Percentiles rank a stretch among this genome's conserved stretches.
Conservation (phyloP, 1,140 invertebrate species). For the Tribolium castaneum region DNA sequence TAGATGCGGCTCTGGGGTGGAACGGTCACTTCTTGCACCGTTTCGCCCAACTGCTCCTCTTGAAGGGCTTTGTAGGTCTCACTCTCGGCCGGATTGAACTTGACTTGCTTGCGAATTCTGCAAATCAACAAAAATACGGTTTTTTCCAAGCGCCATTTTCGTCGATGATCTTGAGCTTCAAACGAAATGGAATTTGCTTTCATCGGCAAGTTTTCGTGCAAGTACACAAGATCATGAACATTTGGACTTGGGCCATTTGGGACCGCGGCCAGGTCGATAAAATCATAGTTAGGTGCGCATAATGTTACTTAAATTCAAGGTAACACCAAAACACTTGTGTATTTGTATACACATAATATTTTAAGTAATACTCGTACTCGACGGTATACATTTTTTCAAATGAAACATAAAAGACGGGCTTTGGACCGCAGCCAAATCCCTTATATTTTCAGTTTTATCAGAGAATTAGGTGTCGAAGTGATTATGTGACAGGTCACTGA, state of each 20-base stretch:
- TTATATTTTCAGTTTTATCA: neutral
- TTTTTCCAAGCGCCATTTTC: neutral
- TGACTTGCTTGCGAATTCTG: constrained; percentile 66
- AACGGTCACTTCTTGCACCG: constrained; percentile 74
- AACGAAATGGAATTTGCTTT: neutral
- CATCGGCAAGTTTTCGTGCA: neutral
- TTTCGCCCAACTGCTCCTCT: constrained; percentile 74
- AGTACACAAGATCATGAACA: constrained; percentile 21
- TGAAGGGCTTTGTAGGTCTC: constrained; percentile 86
- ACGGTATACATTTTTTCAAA: neutral
- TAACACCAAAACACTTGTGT: neutral
- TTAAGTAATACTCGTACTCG: neutral
- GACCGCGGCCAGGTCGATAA: constrained; percentile 9
- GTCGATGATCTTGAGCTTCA: neutral
- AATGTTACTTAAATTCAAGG: neutral
- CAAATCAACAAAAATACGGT: neutral
- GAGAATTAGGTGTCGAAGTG: neutral
- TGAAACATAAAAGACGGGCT: neutral
- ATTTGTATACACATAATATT: neutral
- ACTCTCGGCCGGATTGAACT: constrained; percentile 85
- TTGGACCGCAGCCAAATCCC: neutral
- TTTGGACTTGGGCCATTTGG: constrained; percentile 9
- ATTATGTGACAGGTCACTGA: neutral
- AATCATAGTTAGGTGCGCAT: neutral
- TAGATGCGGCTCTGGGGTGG: constrained; percentile 81